Percentiles rank a stretch among this genome's conserved stretches.
These are phyloP conservation scores for Orcinus orca DNA, from an alignment of 2,113 vertebrate genomes.

Conservation along the genomic window DNA sequence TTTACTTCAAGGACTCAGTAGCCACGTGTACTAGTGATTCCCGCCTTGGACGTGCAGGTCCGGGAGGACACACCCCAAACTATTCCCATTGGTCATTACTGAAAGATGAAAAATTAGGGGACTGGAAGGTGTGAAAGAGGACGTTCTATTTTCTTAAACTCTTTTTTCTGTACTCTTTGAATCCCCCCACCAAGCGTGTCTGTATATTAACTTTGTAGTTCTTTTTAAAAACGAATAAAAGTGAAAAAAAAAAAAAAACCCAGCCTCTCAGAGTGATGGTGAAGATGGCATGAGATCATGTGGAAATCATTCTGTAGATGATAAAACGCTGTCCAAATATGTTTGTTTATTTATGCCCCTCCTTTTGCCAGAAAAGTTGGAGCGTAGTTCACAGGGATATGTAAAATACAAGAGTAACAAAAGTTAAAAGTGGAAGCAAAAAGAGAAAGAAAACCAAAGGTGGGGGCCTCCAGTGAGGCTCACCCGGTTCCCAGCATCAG, in stretches of 20 bases:
- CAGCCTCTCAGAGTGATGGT: background rate
- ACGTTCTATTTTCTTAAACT: background rate
- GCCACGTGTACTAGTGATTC: background rate
- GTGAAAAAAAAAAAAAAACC: background rate
- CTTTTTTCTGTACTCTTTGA: background rate
- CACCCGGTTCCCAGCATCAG: background rate
- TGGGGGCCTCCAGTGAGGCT: background rate
- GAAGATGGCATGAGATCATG: background rate
- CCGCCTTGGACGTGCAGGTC: background rate
- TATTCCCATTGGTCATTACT: background rate
- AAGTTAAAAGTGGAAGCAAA: constrained; percentile 14
- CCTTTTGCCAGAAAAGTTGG: background rate
- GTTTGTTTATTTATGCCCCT: background rate
- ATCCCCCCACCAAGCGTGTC: background rate
- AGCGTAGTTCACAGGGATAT: background rate
- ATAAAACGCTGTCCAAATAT: background rate
- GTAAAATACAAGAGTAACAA: background rate
- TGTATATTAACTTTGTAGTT: background rate
- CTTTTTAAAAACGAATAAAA: background rate
- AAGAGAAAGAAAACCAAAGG: background rate
- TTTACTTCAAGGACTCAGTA: background rate
- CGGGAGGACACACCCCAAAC: background rate
- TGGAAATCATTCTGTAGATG: background rate
- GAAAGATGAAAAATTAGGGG: background rate
- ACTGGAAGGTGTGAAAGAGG: background rate